A percentile compares a stretch with the other conserved stretches of the same genome.
These are phyloP conservation scores for Parelbella ahira DNA, from an alignment of 2,888 invertebrate genomes.

Conservation along the genomic window DNA sequence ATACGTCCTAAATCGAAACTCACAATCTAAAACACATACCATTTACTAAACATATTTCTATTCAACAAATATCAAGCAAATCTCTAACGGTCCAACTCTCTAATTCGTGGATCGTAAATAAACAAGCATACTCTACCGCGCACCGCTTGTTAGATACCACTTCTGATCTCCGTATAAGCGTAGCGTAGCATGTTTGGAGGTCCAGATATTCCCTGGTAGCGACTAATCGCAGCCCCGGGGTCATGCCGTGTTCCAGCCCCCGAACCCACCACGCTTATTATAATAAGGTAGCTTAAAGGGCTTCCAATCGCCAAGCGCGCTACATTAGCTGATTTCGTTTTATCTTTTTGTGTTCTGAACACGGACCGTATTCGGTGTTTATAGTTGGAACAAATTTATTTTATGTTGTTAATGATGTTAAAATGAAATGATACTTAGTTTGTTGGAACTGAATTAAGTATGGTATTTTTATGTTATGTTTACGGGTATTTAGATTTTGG, in stretches of 20 bases:
- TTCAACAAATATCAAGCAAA: too few relatives aligned
- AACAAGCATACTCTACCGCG: not conserved
- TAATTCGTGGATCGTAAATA: not conserved
- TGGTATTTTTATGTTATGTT: too few relatives aligned
- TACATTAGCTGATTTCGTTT: conserved; percentile 50
- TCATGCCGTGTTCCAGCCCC: conserved; percentile 69
- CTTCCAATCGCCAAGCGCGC: conserved; percentile 50
- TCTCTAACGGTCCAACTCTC: not conserved
- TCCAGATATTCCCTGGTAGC: conserved; percentile 54
- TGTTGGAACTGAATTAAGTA: too few relatives aligned
- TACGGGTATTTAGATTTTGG: too few relatives aligned
- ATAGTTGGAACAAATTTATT: too few relatives aligned
- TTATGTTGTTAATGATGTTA: too few relatives aligned
- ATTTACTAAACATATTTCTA: too few relatives aligned
- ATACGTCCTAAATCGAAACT: too few relatives aligned
- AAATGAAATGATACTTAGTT: too few relatives aligned
- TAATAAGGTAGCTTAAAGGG: conserved; percentile 56
- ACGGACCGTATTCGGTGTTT: too few relatives aligned
- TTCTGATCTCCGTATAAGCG: conserved; percentile 26
- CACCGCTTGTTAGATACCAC: conserved; percentile 24
- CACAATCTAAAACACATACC: too few relatives aligned
- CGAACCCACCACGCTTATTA: conserved; percentile 72
- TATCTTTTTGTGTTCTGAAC: conserved; percentile 33
- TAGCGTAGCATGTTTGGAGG: conserved; percentile 45
- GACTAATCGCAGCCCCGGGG: conserved; percentile 68